Evolutionary conservation across 2,113 vertebrate genomes (phyloP).

Genomic region (Isurus oxyrinchus): DNA sequence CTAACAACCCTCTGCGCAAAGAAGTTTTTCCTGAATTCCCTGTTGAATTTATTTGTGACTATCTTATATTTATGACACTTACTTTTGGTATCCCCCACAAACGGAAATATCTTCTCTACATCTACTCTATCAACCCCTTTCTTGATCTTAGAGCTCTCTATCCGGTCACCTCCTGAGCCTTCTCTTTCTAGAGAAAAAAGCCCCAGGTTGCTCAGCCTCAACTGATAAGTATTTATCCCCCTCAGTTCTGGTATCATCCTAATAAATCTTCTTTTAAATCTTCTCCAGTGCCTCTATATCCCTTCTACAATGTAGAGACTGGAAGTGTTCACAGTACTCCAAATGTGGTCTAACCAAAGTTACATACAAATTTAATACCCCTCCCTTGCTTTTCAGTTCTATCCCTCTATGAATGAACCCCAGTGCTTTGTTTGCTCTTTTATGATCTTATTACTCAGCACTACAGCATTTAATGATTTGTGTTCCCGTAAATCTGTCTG

Average conservation of each 20-base stretch:
- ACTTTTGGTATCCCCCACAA: neutral
- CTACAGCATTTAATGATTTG: neutral
- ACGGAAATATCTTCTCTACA: neutral
- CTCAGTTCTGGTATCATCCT: neutral
- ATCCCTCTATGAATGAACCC: neutral
- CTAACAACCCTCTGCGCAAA: neutral
- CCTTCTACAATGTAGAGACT: neutral
- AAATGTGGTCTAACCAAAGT: neutral
- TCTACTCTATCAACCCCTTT: neutral
- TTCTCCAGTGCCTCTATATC: neutral
- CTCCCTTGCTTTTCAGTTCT: neutral
- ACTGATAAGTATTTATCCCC: neutral
- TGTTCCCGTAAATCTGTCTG: neutral
- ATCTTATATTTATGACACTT: neutral
- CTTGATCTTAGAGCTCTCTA: neutral
- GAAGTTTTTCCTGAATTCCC: neutral
- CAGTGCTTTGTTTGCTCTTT: neutral
- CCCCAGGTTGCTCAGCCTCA: neutral
- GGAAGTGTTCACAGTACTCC: neutral
- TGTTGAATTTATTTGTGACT: neutral
- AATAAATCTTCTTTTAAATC: neutral
- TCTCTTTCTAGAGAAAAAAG: neutral
- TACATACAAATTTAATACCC: neutral
- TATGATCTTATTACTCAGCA: neutral
- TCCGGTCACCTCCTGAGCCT: neutral